These are phyloP conservation scores for Myotis yumanensis DNA, from an alignment of 2,113 vertebrate species.

Conservation along the genomic window DNA sequence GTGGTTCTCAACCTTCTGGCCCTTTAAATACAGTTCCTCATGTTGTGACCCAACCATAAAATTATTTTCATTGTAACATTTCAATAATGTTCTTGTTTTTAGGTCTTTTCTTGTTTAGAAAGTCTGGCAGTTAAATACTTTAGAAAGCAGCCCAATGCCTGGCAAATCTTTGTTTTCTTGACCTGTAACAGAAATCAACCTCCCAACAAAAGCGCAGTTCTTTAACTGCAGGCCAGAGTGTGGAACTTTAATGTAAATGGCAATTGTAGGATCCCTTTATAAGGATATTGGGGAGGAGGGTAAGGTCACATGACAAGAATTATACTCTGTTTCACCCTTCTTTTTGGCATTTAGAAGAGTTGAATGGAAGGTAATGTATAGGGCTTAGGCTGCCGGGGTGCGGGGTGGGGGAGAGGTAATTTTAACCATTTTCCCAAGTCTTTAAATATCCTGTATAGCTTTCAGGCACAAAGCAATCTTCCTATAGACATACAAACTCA, in stretches of 20 bases:
- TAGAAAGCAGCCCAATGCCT: neutral
- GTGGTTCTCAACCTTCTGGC: no score
- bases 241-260: neutral
- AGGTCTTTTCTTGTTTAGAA: neutral
- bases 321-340: neutral
- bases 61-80: neutral
- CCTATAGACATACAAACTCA: conserved; percentile 50
- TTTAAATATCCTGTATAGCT: conserved; percentile 63
- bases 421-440: conserved; percentile 52
- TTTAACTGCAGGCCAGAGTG: neutral
- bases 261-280: neutral
- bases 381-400: neutral
- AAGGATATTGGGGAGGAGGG: neutral
- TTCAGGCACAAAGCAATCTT: conserved; percentile 60
- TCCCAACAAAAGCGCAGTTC: conserved; percentile 46
- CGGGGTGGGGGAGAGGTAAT: neutral
- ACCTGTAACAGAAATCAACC: conserved; percentile 43
- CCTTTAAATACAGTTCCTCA: no score
- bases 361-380: conserved; percentile 53
- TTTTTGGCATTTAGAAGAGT: conserved; percentile 28
- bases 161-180: conserved; percentile 49
- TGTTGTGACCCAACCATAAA: no score
- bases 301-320: neutral
- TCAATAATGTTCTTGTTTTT: neutral
- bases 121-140: neutral